A percentile compares a stretch with the other conserved stretches of the same genome.
phyloP scores from a whole-genome alignment of 2,888 invertebrate species.

The Rhagium mordax region DNA sequence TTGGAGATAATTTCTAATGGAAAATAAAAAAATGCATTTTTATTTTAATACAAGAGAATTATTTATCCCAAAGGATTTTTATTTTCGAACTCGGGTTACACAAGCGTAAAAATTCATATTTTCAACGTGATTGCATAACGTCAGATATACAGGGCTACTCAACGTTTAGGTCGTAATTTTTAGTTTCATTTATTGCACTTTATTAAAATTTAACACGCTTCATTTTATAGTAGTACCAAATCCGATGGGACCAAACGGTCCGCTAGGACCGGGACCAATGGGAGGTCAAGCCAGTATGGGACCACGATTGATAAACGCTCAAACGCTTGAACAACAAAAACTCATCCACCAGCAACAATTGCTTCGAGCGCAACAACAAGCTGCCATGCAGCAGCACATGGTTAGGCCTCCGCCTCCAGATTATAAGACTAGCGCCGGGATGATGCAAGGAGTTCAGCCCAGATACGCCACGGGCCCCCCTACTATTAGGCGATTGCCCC shows the following conservation, averaged over 20 bases:
- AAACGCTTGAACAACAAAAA: constrained; percentile 62
- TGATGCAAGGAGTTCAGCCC: constrained; percentile 67
- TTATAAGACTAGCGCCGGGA: constrained; percentile 81
- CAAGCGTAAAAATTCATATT: too few relatives aligned
- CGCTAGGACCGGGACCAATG: constrained; percentile 52
- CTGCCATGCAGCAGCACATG: constrained; percentile 69
- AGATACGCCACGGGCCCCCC: constrained; percentile 70
- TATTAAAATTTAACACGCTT: too few relatives aligned
- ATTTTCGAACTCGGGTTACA: too few relatives aligned
- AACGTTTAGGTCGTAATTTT: too few relatives aligned
- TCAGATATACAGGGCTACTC: too few relatives aligned
- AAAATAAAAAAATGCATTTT: too few relatives aligned
- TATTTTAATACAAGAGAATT: too few relatives aligned
- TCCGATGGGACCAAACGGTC: constrained; percentile 55
- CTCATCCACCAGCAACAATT: constrained; percentile 72
- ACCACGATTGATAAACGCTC: constrained; percentile 38
- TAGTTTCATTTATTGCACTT: too few relatives aligned
- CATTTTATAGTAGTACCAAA: constrained; percentile 41
- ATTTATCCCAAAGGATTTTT: too few relatives aligned
- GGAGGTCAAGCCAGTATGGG: constrained; percentile 59
- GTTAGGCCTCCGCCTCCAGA: constrained; percentile 86
- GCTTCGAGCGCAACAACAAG: constrained; percentile 75
- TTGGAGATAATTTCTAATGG: too few relatives aligned
- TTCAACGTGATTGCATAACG: too few relatives aligned
- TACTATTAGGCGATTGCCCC: constrained; percentile 77